Base-by-base conservation (phyloP, 2,888 invertebrate species). In the Eustalomyia histrio region DNA sequence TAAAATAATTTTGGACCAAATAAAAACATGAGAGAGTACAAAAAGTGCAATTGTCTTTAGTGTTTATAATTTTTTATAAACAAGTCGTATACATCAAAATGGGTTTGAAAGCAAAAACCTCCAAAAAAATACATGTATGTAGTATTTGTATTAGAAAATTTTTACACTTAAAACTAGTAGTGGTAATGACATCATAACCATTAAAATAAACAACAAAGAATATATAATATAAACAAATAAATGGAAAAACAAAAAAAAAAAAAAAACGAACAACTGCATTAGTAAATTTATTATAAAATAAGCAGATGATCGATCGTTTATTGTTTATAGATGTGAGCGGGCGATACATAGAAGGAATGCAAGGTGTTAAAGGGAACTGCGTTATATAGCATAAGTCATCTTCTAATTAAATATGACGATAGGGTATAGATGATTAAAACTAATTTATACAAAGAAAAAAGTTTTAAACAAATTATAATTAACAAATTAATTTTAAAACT, bases 131-230 rank as follows among this genome's bases (percentile, higher is more conserved):
- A 10, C 2, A 14, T n/a, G n/a, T 12, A 35, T 10, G 7, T 35
- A 21, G 2, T 35, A 53, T 16, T 55, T 16, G 35, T 50, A 58
- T 12, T 61, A 8, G 33, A 60, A 71, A 52, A 58, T 65, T 53
- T 47, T n/a, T 47, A 72, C 43, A 52, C 61, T 55, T 72, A 61
- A 67, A 33, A 50, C 21, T 39, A 63, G 72, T 39, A 63, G 72
- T 63, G 24, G 29, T 75, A 71, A 75, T 80, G 80, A 80, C 80
- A 80, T 80, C 80, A 80, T 76, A 63, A 57, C 57, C 18, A 33
- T 33, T 29, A 43, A 60, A 60, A 69, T 50, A 69, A 60, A 61
- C 52, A 69, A 60, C 14, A 29, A 29, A 29, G 7, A 6, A 29
- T 6, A 29, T 55, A 65, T 65, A 50, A 29, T 29, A 29, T n/a